These are phyloP conservation scores for Dasypolia templi DNA, from an alignment of 2,888 invertebrate genomes.

Conservation along the genomic window DNA sequence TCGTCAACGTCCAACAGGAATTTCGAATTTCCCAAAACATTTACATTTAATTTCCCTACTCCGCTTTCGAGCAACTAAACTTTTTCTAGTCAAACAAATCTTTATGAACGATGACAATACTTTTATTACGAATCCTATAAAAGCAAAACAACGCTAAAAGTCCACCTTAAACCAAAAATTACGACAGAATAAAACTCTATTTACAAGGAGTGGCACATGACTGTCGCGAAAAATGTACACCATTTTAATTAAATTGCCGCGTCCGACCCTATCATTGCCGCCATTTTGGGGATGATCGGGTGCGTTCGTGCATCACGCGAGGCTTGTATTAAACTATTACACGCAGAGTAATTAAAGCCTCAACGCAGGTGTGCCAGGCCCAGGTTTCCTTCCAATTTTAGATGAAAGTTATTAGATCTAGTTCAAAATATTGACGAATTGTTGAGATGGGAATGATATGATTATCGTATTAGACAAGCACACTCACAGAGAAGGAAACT, in stretches of 20 bases:
- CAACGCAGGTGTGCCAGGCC: slow-evolving; percentile 34
- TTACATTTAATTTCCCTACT: slow-evolving; percentile 3
- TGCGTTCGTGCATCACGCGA: slow-evolving; percentile 64
- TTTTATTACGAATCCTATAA: slow-evolving; percentile 12
- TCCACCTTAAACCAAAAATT: slow-evolving; percentile 12
- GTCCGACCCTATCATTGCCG: slow-evolving; percentile 52
- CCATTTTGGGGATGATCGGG: slow-evolving; percentile 56
- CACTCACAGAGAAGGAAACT: not conserved
- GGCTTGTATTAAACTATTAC: slow-evolving; percentile 50
- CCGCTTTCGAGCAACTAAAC: slow-evolving; percentile 1
- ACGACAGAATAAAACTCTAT: slow-evolving; percentile 38
- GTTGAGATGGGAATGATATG: not conserved
- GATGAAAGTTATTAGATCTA: slow-evolving; percentile 25
- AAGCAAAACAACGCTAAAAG: slow-evolving; percentile 18
- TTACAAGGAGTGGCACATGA: slow-evolving; percentile 56
- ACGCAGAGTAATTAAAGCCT: slow-evolving; percentile 51
- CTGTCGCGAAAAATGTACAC: slow-evolving; percentile 55
- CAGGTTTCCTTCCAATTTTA: slow-evolving; percentile 27
- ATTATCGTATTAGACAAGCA: not conserved
- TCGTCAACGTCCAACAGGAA: not conserved
- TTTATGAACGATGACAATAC: slow-evolving; percentile 6
- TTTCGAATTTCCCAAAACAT: not conserved
- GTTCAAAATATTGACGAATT: not conserved
- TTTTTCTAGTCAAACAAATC: slow-evolving; percentile 2
- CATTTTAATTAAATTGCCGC: slow-evolving; percentile 55